A percentile compares a stretch with the other conserved stretches of the same genome.
These are phyloP conservation scores for Drosophila sp. DNA, from an alignment of 1,140 invertebrate genomes.

Conservation along the genomic window DNA sequence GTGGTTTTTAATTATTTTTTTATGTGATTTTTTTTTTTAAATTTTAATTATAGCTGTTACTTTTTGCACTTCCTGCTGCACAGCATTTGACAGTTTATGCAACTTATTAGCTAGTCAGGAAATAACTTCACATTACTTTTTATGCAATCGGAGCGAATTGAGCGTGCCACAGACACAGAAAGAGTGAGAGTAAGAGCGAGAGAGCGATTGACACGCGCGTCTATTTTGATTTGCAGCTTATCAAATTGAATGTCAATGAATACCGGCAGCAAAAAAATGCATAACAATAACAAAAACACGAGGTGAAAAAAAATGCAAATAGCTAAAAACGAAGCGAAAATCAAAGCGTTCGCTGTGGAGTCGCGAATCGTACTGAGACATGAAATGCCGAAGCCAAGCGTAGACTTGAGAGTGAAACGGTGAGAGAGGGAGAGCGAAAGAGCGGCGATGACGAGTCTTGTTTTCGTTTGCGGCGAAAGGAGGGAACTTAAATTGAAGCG, in stretches of 20 bases:
- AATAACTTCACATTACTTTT: constrained; percentile 77
- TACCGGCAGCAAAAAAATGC: constrained; percentile 24
- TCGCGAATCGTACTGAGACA: constrained; percentile 63
- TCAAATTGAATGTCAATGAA: constrained; percentile 76
- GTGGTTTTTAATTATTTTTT: constrained; percentile 14
- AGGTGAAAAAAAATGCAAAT: constrained; percentile 6
- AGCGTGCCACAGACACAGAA: constrained; percentile 6
- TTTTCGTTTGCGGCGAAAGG: constrained; percentile 32
- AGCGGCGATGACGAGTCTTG: constrained; percentile 23
- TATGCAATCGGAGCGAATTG: constrained; percentile 64
- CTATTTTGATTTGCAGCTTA: constrained; percentile 70
- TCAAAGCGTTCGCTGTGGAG: constrained; percentile 51
- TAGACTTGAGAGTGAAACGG: constrained; percentile 35
- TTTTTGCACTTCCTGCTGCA: constrained; percentile 62
- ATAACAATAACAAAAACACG: constrained; percentile 47
- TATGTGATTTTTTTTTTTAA: constrained; percentile 19
- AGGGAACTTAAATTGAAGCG: constrained; percentile 63
- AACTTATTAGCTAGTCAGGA: constrained; percentile 58
- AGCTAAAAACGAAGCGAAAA: constrained; percentile 35
- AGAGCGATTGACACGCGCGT: constrained; percentile 41
- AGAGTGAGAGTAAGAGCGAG: not conserved
- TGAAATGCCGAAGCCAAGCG: constrained; percentile 14
- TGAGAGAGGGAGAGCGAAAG: constrained; percentile 18
- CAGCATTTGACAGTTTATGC: constrained; percentile 72
- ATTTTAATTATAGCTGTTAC: constrained; percentile 15